Evolutionary conservation across 2,797 vertebrate species (phyloP), one percentile per base, ranked within the genome.

Genomic region (Arrhamphus sclerolepis): DNA sequence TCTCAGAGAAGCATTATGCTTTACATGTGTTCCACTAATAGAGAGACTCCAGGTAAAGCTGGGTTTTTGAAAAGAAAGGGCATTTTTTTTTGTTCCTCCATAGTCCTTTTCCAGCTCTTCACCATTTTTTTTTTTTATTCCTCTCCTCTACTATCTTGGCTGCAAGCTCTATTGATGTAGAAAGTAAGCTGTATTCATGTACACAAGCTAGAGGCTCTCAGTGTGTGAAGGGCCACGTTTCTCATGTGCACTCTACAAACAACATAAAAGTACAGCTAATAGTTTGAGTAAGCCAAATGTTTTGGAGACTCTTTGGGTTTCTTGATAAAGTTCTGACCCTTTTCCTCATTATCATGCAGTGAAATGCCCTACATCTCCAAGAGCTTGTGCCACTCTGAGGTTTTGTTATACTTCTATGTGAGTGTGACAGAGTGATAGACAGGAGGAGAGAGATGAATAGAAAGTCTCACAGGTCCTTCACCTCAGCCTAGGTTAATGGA

Each of bases 401-500:
- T 70, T n/a, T 70, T 70, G 66, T 64, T 71, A 26, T 52, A 66
- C 52, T 52, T 65, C 43, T 44, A 38, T 38, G 65, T 76, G 54
- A 42, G 55, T 52, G 72, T 57, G 70, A 58, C 62, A 61, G 43
- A 60, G 46, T 44, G 69, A 51, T 43, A 70, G 77, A 63, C 39
- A 46, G 77, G 56, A 56, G 60, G 49, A 58, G 46, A 72, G 61
- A 51, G 72, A 75, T 85, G 84, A 83, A 88, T 80, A 78, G 67
- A 82, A 75, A 84, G 86, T 89, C 89, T 88, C 87, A 54, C 61
- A 82, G 89, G 87, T 89, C 83, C 74, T 76, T 67, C 80, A 80
- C 67, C 89, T 85, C 83, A 83, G 77, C 83, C 72, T 80, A 86
- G 87, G 88, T 91, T 90, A 91, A 91, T 91, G 89, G 90, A 91